Evolutionary conservation across 2,888 invertebrate species (phyloP).

Genomic region (Lomographa bimaculata): DNA sequence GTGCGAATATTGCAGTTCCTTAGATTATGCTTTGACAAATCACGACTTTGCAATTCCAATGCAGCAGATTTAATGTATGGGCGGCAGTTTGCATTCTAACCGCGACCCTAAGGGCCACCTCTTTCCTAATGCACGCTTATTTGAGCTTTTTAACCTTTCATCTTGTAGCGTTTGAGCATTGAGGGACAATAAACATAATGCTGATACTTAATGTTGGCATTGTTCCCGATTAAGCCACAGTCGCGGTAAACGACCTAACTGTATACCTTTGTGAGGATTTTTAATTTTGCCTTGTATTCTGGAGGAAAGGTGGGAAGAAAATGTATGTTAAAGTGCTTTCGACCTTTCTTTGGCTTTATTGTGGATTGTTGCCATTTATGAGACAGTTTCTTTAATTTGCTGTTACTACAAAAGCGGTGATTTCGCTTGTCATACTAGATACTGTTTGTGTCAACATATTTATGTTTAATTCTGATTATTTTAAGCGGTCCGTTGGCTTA

Average conservation of each 20-base stretch:
- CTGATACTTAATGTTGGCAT: conserved; percentile 64
- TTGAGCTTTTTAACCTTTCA: conserved; percentile 84
- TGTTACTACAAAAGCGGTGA: too few species aligned
- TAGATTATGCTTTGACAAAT: conserved; percentile 84
- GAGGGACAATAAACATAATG: conserved; percentile 77
- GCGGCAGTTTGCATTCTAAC: conserved; percentile 83
- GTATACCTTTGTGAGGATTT: conserved; percentile 12
- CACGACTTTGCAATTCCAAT: conserved; percentile 84
- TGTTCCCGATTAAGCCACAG: conserved; percentile 57
- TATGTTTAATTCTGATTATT: too few species aligned
- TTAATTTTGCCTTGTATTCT: conserved; percentile 6
- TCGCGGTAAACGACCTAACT: conserved; percentile 26
- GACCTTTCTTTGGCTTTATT: background rate
- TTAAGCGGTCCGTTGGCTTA: too few species aligned
- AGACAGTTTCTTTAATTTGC: too few species aligned
- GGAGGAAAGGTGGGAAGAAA: background rate
- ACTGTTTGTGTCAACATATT: too few species aligned
- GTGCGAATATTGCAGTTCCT: conserved; percentile 82
- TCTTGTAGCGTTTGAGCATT: conserved; percentile 76
- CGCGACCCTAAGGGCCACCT: conserved; percentile 81
- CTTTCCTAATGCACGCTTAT: conserved; percentile 84
- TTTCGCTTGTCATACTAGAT: too few species aligned
- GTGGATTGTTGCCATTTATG: too few species aligned
- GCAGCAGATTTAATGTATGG: conserved; percentile 83
- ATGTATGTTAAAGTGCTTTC: background rate